Conservation (phyloP, 64 coral and sea anemone species). For the Stylophora pistillata region DNA sequence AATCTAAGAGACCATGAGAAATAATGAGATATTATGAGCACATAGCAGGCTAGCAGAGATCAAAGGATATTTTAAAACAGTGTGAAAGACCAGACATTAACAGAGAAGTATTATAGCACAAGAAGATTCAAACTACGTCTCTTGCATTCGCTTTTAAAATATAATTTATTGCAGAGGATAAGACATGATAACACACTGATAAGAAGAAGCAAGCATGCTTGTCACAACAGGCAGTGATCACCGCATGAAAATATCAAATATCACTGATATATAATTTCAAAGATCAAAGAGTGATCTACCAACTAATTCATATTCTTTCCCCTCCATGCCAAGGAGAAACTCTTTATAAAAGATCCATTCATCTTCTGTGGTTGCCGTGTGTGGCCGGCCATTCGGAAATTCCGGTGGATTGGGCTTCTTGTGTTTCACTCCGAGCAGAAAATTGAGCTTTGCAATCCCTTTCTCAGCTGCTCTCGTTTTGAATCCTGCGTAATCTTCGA, state of each 20-base stretch:
- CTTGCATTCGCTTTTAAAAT: slow-evolving; percentile 63
- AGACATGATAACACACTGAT: slow-evolving; percentile 29
- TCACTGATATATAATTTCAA: slow-evolving; percentile 41
- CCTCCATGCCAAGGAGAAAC: slow-evolving; percentile 53
- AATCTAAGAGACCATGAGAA: no score
- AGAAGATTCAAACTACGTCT: no score
- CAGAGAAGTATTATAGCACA: no score
- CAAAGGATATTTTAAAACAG: no score
- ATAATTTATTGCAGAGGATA: slow-evolving; percentile 56
- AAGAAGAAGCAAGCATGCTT: slow-evolving; percentile 58
- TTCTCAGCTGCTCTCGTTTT: slow-evolving; percentile 57
- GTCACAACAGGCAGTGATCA: slow-evolving; percentile 52
- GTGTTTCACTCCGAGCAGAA: slow-evolving; percentile 61
- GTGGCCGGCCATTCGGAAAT: slow-evolving; percentile 63
- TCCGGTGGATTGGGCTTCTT: slow-evolving; percentile 64
- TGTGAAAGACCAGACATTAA: no score
- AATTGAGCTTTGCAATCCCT: slow-evolving; percentile 59
- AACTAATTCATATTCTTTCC: slow-evolving; percentile 67
- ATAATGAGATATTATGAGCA: no score
- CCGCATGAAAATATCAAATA: slow-evolving; percentile 39
- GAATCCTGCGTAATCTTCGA: slow-evolving; percentile 57
- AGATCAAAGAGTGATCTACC: slow-evolving; percentile 50
- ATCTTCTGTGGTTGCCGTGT: slow-evolving; percentile 57
- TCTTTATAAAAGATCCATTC: slow-evolving; percentile 70
- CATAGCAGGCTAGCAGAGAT: no score